Evolutionary conservation across 2,888 invertebrate species (phyloP).

Genomic region (Xylocampa areola): DNA sequence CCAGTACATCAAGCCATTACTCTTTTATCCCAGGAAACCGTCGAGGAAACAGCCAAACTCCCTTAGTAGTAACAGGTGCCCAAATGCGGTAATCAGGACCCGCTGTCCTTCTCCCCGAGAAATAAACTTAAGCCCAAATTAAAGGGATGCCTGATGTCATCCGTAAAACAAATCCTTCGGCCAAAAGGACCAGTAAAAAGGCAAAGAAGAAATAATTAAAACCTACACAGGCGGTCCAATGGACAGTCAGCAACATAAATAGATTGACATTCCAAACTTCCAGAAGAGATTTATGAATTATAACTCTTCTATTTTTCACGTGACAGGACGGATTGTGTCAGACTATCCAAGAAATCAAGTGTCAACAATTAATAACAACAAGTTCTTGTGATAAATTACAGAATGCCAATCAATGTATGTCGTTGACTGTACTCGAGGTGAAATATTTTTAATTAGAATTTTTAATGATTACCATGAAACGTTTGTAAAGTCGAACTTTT

Average conservation of each 20-base stretch:
- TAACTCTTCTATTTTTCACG: too few relatives aligned
- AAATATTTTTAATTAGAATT: constrained; percentile 54
- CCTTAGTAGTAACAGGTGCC: constrained; percentile 33
- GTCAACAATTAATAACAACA: too few relatives aligned
- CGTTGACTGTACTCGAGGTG: too few relatives aligned
- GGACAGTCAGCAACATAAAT: too few relatives aligned
- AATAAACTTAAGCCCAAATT: constrained; percentile 51
- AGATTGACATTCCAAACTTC: too few relatives aligned
- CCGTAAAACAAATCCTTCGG: constrained; percentile 56
- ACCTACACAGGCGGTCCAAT: constrained; percentile 45
- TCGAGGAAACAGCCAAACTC: constrained; percentile 10
- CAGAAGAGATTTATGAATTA: too few relatives aligned
- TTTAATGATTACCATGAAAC: constrained; percentile 52
- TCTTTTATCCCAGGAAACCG: constrained; percentile 2
- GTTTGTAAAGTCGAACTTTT: constrained; percentile 49
- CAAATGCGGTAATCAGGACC: constrained; percentile 15
- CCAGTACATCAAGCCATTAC: constrained; percentile 7
- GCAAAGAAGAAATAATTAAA: constrained; percentile 56
- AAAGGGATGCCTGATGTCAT: constrained; percentile 53
- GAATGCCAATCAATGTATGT: too few relatives aligned
- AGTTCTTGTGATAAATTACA: too few relatives aligned
- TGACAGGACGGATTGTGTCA: too few relatives aligned
- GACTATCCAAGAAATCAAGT: too few relatives aligned
- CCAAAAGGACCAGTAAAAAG: constrained; percentile 34
- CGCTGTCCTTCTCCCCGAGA: constrained; percentile 12